These are phyloP conservation scores for Dicroscelio sp. DNA, from an alignment of 2,888 invertebrate genomes.

Conservation along the genomic window DNA sequence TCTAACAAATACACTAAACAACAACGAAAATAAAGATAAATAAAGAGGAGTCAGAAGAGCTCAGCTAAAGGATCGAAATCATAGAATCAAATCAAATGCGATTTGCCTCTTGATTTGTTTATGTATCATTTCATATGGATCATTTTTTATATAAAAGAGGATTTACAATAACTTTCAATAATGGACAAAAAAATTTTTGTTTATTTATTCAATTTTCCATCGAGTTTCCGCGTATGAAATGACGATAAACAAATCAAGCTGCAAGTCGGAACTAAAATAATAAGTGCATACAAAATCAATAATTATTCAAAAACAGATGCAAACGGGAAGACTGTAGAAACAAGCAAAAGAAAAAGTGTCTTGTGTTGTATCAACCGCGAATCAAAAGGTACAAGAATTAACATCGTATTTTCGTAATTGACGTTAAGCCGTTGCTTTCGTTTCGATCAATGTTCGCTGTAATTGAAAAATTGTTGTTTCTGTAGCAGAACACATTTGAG, in stretches of 20 bases:
- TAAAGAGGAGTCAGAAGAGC: slow-evolving; percentile 88
- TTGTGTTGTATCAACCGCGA: slow-evolving; percentile 44
- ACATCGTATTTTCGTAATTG: background rate
- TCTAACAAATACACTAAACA: slow-evolving; percentile 91
- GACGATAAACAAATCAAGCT: slow-evolving; percentile 54
- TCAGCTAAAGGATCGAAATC: slow-evolving; percentile 84
- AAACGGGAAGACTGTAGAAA: slow-evolving; percentile 51
- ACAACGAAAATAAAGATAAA: slow-evolving; percentile 91
- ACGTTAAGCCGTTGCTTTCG: no score
- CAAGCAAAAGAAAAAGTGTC: slow-evolving; percentile 70
- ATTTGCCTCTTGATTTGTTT: slow-evolving; percentile 64
- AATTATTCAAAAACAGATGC: slow-evolving; percentile 73
- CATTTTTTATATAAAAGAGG: no score
- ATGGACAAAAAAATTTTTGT: no score
- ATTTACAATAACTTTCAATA: no score
- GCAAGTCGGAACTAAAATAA: slow-evolving; percentile 66
- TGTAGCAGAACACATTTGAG: slow-evolving; percentile 56
- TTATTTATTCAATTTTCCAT: no score
- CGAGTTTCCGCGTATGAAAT: background rate
- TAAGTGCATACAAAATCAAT: slow-evolving; percentile 76
- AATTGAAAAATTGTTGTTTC: slow-evolving; percentile 40
- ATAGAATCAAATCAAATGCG: slow-evolving; percentile 85
- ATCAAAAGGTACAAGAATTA: background rate
- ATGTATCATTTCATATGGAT: background rate
- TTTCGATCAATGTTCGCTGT: no score